phyloP scores from a whole-genome alignment of 2,113 vertebrate genomes.

The Paraplagusia blochii region DNA sequence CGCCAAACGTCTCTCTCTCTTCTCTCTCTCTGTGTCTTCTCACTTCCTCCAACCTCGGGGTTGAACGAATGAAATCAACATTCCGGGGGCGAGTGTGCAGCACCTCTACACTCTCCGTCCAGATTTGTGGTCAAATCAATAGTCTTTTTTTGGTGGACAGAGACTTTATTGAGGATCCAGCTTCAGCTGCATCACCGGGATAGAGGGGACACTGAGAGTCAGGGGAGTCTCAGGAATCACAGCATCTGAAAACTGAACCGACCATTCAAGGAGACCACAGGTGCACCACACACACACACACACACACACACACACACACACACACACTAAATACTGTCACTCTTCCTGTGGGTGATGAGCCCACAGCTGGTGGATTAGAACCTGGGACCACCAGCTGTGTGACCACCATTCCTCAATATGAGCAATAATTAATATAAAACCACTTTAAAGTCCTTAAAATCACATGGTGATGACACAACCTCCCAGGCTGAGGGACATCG shows the following conservation, averaged over 20 bases:
- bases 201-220: slow-evolving; percentile 13
- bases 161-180: slow-evolving; percentile 23
- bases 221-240: slow-evolving; percentile 3
- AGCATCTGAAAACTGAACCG: slow-evolving; percentile 22
- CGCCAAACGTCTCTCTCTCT: slow-evolving; percentile 2
- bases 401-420: no score
- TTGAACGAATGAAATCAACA: slow-evolving; percentile 29
- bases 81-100: background rate
- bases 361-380: no score
- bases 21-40: slow-evolving; percentile 1
- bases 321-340: no score
- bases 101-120: slow-evolving; percentile 6
- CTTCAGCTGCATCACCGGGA: slow-evolving; percentile 21
- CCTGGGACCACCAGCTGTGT: no score
- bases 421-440: no score
- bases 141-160: slow-evolving; percentile 19
- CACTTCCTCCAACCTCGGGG: slow-evolving; percentile 7
- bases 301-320: slow-evolving; percentile 11
- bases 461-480: background rate
- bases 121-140: slow-evolving; percentile 44
- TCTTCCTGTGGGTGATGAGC: no score
- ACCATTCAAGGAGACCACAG: slow-evolving; percentile 45
- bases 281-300: slow-evolving; percentile 29
- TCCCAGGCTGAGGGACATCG: slow-evolving; percentile 37
- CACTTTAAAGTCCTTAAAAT: background rate